Conservation (phyloP, 2,888 invertebrate genomes). For the Stenolophus ochropezus region DNA sequence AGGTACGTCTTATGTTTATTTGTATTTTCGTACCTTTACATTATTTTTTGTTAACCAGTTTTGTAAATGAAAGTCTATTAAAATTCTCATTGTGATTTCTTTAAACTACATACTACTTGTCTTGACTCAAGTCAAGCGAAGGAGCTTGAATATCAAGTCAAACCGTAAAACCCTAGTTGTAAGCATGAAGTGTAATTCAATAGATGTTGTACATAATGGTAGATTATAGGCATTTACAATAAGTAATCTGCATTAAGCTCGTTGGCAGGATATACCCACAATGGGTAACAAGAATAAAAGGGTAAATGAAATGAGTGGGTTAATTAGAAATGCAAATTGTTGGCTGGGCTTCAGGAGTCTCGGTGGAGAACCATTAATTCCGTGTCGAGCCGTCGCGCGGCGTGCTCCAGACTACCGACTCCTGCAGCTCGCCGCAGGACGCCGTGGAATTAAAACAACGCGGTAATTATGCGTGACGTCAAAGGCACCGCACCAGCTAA, state of each 20-base stretch:
- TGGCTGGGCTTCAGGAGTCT: neutral
- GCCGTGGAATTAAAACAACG: conserved; percentile 36
- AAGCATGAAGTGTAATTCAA: too few relatives aligned
- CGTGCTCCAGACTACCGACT: neutral
- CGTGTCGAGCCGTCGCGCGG: neutral
- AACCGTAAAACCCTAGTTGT: too few relatives aligned
- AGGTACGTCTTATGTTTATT: too few relatives aligned
- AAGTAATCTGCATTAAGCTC: neutral
- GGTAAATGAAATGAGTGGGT: neutral
- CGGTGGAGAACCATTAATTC: neutral
- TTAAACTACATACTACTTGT: too few relatives aligned
- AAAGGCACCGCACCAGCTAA: neutral
- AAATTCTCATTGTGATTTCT: too few relatives aligned
- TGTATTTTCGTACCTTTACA: too few relatives aligned
- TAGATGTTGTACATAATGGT: too few relatives aligned
- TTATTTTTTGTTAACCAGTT: too few relatives aligned
- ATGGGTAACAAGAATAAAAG: neutral
- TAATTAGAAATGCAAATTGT: conserved; percentile 6
- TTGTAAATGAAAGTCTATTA: too few relatives aligned
- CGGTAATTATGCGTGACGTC: conserved; percentile 38
- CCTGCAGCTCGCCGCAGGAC: neutral
- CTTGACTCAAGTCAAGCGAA: too few relatives aligned
- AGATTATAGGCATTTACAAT: too few relatives aligned
- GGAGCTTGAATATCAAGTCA: too few relatives aligned
- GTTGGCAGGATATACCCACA: neutral